Evolutionary conservation across 2,888 invertebrate species (phyloP).

Genomic region (Sisyra nigra): DNA sequence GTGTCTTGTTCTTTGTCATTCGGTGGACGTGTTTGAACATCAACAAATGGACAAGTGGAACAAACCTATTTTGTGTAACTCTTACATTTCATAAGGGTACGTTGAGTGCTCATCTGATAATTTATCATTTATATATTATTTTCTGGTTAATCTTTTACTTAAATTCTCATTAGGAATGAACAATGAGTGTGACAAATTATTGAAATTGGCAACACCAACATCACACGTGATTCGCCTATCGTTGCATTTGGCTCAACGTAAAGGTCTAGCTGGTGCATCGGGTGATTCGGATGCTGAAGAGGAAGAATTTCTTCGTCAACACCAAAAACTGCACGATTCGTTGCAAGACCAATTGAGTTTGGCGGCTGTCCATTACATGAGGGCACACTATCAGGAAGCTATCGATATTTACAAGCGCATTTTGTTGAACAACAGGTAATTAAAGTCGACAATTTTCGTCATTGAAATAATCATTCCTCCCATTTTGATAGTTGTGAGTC

Average conservation of each 20-base stretch:
- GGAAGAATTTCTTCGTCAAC: slow-evolving; percentile 63
- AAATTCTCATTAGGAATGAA: too few species aligned
- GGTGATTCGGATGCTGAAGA: slow-evolving; percentile 40
- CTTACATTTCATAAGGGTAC: too few species aligned
- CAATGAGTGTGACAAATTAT: slow-evolving; percentile 47
- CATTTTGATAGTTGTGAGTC: slow-evolving; percentile 1
- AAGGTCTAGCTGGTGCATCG: slow-evolving; percentile 1
- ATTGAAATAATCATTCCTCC: background rate
- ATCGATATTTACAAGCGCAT: slow-evolving; percentile 95
- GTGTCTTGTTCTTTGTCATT: too few species aligned
- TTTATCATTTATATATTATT: too few species aligned
- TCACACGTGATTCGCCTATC: slow-evolving; percentile 58
- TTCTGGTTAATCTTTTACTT: too few species aligned
- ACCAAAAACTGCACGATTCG: slow-evolving; percentile 70
- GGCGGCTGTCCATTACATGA: slow-evolving; percentile 89
- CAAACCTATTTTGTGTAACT: too few species aligned
- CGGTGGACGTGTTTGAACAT: too few species aligned
- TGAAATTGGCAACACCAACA: slow-evolving; percentile 43
- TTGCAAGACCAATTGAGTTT: slow-evolving; percentile 90
- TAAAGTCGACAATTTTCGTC: background rate
- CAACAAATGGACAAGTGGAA: too few species aligned
- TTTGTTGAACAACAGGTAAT: slow-evolving; percentile 75
- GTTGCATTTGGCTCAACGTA: slow-evolving; percentile 73
- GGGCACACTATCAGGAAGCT: slow-evolving; percentile 96
- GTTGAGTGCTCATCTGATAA: too few species aligned